Percentiles rank a stretch among this genome's conserved stretches.
phyloP scores from a whole-genome alignment of 2,113 vertebrate genomes.

The Orthochromis indermauri region DNA sequence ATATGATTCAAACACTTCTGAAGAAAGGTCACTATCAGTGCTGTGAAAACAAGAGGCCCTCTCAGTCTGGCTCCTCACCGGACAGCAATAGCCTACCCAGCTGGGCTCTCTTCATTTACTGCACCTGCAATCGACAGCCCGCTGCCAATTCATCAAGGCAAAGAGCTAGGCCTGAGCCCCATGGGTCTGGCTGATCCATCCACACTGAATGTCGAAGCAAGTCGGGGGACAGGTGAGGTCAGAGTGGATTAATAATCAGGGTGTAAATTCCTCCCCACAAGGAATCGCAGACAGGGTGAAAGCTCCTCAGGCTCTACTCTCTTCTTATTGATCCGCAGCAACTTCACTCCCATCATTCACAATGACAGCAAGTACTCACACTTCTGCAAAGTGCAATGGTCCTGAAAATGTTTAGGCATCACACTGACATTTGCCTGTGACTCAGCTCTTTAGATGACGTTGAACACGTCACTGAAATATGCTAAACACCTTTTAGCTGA shows the following conservation, averaged over 20 bases:
- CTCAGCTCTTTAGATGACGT: not conserved
- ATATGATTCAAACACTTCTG: constrained; percentile 47
- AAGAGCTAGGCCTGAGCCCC: not conserved
- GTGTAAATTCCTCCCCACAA: constrained; percentile 25
- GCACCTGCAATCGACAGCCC: not conserved
- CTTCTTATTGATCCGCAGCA: constrained; percentile 36
- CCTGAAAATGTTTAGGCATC: not conserved
- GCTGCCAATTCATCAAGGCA: constrained; percentile 26
- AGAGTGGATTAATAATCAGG: constrained; percentile 44
- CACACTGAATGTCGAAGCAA: not conserved
- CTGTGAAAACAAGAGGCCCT: constrained; percentile 39
- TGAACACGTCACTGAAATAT: not conserved
- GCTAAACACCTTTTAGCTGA: not conserved
- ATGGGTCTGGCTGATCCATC: constrained; percentile 17
- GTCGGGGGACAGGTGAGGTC: constrained; percentile 24
- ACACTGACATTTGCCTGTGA: not conserved
- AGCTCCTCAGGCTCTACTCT: constrained; percentile 9
- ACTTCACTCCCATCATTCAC: constrained; percentile 45
- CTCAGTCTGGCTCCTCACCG: constrained; percentile 19
- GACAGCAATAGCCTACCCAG: not conserved
- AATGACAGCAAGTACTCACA: constrained; percentile 1
- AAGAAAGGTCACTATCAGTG: constrained; percentile 25
- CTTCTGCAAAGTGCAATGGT: not conserved
- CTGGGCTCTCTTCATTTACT: constrained; percentile 32
- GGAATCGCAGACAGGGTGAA: constrained; percentile 26